Base-by-base conservation (phyloP, 2,888 invertebrate species). In the Scaeva pyrastri region DNA sequence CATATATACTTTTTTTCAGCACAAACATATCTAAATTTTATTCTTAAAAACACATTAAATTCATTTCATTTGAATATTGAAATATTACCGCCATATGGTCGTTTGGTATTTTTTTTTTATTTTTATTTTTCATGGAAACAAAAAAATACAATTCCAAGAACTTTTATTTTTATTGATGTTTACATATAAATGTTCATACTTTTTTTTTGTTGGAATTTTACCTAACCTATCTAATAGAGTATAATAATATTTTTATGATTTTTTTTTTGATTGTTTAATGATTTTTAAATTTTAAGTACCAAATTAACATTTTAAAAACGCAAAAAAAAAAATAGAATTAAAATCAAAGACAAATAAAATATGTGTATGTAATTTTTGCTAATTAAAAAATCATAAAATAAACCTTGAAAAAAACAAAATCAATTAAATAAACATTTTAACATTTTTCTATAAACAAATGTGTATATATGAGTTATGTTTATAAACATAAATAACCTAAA, bases 81-180 rank as follows among this genome's bases (percentile, higher is more conserved):
- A 62, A 74, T 78, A 83, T 78, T 70, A 78, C 74, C 73, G 48
- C 70, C 78, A 83, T 74, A 73, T 78, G 83, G 68, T 74, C 21
- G 14, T 48, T 60, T n/a, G n/a, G n/a, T n/a, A n/a, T n/a, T n/a
- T n/a, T n/a, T n/a, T n/a, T n/a, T n/a, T n/a, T n/a, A n/a, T n/a
- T n/a, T n/a, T n/a, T n/a, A n/a, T n/a, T 26, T 14, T 31, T 8
- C 0, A 55, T 5, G 5, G 7, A 4, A 7, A 55, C n/a, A 26
- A 55, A 10, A 26, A 56, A 31, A 8, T 16, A 21, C 26, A 39
- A 39, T 70, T 76, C 76, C 31, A 19, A n/a, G 50, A 70, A 77
- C 48, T 48, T 56, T 19, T 19, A 14, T 11, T 48, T 56, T 56
- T 56, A 56, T 31, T 56, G 31, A 1, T 48, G 16, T 36, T 48